Conservation (phyloP, 2,797 vertebrate genomes). For the Peromyscus aztecus region DNA sequence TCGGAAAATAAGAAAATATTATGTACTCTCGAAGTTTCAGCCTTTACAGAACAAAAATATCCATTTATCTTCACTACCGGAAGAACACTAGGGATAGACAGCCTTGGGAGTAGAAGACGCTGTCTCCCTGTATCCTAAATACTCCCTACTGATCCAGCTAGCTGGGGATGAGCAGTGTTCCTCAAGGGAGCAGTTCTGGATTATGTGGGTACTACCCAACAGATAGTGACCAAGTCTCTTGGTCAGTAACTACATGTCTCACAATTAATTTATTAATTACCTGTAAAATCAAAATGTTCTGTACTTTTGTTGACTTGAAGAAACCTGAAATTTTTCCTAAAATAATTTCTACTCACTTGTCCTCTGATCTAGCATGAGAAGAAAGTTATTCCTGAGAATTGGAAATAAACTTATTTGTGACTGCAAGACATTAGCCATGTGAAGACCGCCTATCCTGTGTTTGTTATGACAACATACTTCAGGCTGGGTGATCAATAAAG, state of each 20-base stretch:
- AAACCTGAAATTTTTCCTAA: conserved; percentile 4
- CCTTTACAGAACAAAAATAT: conserved; percentile 41
- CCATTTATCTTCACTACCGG: not conserved
- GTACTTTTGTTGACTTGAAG: not conserved
- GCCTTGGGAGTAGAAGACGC: not conserved
- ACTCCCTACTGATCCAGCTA: not conserved
- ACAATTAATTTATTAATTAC: not conserved
- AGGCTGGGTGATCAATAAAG: not conserved
- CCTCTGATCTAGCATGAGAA: not conserved
- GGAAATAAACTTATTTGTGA: not conserved
- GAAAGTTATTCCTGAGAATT: not conserved
- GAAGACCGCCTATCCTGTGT: not conserved
- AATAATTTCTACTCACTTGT: conserved; percentile 2
- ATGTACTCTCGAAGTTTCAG: not conserved
- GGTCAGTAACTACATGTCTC: not conserved
- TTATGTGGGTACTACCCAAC: not conserved
- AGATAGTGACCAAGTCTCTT: not conserved
- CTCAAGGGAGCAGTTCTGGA: not conserved
- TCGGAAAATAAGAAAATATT: conserved; percentile 28
- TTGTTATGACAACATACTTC: not conserved
- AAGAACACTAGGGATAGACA: not conserved
- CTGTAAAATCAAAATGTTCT: not conserved
- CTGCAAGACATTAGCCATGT: too few relatives aligned
- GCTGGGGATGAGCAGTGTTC: not conserved
- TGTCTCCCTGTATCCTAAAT: not conserved